Evolutionary conservation across 2,888 invertebrate species (phyloP).

Genomic region (Selenia dentaria): DNA sequence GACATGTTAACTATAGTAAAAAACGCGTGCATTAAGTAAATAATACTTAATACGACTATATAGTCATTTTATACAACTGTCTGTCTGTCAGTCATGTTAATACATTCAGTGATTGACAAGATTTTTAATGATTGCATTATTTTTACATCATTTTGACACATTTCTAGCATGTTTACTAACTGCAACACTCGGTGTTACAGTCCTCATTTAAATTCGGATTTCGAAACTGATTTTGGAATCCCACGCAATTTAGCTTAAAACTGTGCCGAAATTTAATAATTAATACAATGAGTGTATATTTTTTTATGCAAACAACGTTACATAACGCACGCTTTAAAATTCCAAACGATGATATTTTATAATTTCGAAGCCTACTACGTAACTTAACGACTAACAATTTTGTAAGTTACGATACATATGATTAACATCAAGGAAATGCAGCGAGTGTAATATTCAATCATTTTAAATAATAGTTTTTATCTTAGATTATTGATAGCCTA

Average conservation of each 20-base stretch:
- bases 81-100: constrained; percentile 1
- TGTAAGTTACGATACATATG: background rate
- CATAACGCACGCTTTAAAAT: background rate
- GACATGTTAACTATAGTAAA: too few relatives aligned
- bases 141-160: background rate
- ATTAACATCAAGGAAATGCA: constrained; percentile 10
- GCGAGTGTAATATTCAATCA: constrained; percentile 7
- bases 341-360: background rate
- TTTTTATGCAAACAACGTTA: constrained; percentile 8
- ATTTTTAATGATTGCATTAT: constrained; percentile 1
- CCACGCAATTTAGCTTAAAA: background rate
- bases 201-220: constrained; percentile 1
- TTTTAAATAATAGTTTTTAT: constrained; percentile 9
- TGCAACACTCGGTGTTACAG: background rate
- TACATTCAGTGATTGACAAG: background rate
- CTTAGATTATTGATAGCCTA: constrained; percentile 4
- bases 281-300: background rate
- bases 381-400: background rate
- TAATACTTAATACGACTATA: background rate
- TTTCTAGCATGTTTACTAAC: background rate
- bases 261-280: constrained; percentile 6
- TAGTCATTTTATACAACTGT: background rate
- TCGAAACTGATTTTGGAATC: constrained; percentile 2
- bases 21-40: too few relatives aligned
- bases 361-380: background rate